Percentiles rank a stretch among this genome's conserved stretches.
These are phyloP conservation scores for Phengaris arion DNA, from an alignment of 2,888 invertebrate species.

Conservation along the genomic window DNA sequence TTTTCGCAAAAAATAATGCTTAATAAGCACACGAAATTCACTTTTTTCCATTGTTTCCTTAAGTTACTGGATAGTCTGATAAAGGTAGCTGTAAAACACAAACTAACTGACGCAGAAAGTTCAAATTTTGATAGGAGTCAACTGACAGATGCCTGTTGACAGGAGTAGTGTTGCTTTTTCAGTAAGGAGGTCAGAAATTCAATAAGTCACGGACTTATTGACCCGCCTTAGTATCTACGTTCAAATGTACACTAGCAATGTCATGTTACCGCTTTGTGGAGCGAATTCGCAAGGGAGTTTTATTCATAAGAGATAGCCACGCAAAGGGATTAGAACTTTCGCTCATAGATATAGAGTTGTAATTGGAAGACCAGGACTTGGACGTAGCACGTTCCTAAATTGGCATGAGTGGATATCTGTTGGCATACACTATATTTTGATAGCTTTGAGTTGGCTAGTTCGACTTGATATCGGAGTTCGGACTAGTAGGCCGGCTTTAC, in stretches of 20 bases:
- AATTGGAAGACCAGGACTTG: background rate
- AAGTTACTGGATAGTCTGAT: too few relatives aligned
- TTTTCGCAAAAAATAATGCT: too few relatives aligned
- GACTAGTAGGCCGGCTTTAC: constrained; percentile 1
- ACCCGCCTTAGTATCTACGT: background rate
- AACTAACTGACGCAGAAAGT: too few relatives aligned
- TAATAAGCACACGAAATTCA: too few relatives aligned
- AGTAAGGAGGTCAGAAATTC: too few relatives aligned
- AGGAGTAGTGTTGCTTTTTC: too few relatives aligned
- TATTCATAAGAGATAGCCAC: background rate
- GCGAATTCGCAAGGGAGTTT: constrained; percentile 22
- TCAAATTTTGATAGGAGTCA: too few relatives aligned
- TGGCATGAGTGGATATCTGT: constrained; percentile 18
- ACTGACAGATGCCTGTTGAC: too few relatives aligned
- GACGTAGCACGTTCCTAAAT: background rate
- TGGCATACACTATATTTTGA: background rate
- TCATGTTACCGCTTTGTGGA: constrained; percentile 24
- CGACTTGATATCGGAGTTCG: constrained; percentile 9
- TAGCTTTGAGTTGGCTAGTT: constrained; percentile 13
- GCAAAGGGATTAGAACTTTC: background rate
- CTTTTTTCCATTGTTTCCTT: too few relatives aligned
- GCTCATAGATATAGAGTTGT: background rate
- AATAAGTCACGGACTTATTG: too few relatives aligned
- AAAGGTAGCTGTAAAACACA: too few relatives aligned
- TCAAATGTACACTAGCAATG: constrained; percentile 13